Base-by-base conservation (phyloP, 1,140 invertebrate genomes). In the Nasonia longicornis region DNA sequence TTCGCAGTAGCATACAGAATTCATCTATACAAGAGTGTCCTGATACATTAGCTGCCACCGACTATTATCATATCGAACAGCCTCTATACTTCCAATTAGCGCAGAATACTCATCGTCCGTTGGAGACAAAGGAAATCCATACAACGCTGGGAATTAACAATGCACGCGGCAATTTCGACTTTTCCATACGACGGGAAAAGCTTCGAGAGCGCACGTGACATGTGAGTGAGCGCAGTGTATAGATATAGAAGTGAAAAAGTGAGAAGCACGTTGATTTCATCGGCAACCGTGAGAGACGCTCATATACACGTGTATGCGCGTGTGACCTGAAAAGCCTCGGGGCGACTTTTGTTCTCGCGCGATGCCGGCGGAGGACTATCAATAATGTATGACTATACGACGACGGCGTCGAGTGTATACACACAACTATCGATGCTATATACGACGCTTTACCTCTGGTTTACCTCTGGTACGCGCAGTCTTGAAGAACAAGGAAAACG, bases 321-420 rank as follows among this genome's bases (percentile, higher is more conserved):
- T 76, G 64, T 73, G 80, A 73, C 69, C 80, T 82, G 76, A 71
- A 82, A 78, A 82, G 66, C 48, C 67, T 42, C 42, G 48, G 10
- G 64, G 31, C 52, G 69, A 69, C 63, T 77, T 82, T 82, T 78
- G 63, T 82, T 66, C 76, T 82, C 75, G 26, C 52, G 52, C 52
- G 52, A 58, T 20, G 52, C 38, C 58, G 22, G 42, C 22, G 52
- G 52, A 77, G 70, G 76, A 26, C 69, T 74, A 74, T 82, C 71
- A 82, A 82, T 78, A 82, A 82, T 82, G 78, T 78, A 82, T 82
- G 52, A 77, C 52, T 52, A 22, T 48, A 12, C 31, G n/a, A 70
- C 63, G 38, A 29, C 31, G 10, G 22, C 63, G 63, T n/a, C 63
- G 58, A 31, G 64, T 31, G 64, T 31, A 29, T 31, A 67, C 11